These are phyloP conservation scores for Syngnathoides biaculeatus DNA, from an alignment of 2,113 vertebrate species.

Conservation along the genomic window DNA sequence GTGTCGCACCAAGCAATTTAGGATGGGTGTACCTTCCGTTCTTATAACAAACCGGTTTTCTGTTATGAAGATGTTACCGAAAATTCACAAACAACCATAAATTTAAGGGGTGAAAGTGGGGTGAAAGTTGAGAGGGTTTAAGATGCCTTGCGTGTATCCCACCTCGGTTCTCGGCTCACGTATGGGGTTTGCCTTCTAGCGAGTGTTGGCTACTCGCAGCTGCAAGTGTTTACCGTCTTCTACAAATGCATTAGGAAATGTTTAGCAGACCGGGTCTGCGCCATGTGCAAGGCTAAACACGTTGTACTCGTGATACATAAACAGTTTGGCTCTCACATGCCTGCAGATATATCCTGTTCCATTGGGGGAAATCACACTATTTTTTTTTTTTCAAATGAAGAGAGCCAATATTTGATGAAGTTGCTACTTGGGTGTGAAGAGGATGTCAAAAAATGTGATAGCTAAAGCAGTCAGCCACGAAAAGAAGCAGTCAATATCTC, in stretches of 20 bases:
- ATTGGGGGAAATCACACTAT: slow-evolving; percentile 18
- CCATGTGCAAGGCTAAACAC: slow-evolving; percentile 63
- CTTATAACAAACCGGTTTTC: slow-evolving; percentile 9
- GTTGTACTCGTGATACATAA: slow-evolving; percentile 53
- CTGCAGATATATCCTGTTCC: slow-evolving; percentile 17
- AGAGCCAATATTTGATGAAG: slow-evolving; percentile 42
- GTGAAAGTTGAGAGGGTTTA: slow-evolving; percentile 37
- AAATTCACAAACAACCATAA: slow-evolving; percentile 33
- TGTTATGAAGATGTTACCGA: slow-evolving; percentile 22
- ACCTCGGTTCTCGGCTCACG: background rate
- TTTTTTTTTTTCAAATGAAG: slow-evolving; percentile 52
- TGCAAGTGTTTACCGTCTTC: slow-evolving; percentile 63
- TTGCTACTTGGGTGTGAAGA: slow-evolving; percentile 8
- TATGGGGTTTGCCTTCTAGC: slow-evolving; percentile 12
- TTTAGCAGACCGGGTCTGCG: slow-evolving; percentile 67
- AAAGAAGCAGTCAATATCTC: background rate
- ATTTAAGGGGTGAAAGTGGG: slow-evolving; percentile 20
- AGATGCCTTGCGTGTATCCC: slow-evolving; percentile 3
- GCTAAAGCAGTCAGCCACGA: background rate
- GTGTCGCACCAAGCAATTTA: background rate
- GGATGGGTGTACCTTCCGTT: background rate
- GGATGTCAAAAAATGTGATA: background rate
- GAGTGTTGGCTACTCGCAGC: slow-evolving; percentile 42
- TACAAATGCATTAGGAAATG: slow-evolving; percentile 61
- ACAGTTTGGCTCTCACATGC: slow-evolving; percentile 59